Base-by-base conservation (phyloP, 2,797 vertebrate genomes). In the Kryptolebias ocellatus region DNA sequence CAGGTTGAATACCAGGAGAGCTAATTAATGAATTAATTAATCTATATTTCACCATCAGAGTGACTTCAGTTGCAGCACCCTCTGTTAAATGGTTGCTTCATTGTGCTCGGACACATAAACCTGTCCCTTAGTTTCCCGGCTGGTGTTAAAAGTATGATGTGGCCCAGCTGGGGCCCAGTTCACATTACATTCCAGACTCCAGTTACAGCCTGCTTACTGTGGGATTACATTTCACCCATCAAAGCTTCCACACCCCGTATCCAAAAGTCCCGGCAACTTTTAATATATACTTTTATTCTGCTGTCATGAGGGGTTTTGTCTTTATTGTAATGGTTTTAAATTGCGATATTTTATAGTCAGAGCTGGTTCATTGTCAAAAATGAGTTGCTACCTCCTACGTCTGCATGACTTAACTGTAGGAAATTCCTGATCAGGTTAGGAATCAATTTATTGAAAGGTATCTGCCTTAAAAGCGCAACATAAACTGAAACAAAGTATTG, bases 111-210 rank as follows among this genome's bases (percentile, higher is more conserved):
- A 28, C 46, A 12, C 67, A 17, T 31, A 37, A 14, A 54, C 59
- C 57, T 49, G 51, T 67, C 74, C 56, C 76, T 42, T 62, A 45
- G 77, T 71, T 4, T 63, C 72, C 51, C 75, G 73, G 62, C 69
- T 77, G 76, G 55, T 47, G 71, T 68, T 60, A 24, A 57, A 51
- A 70, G 59, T 50, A 7, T 49, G 60, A 59, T 66, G 54, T 17
- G 18, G 28, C 31, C 67, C 57, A n/a, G 17, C 70, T 46, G 63
- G 37, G 37, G 47, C 67, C 69, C 55, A 31, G 67, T 72, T 90
- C 86, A 72, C 54, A 31, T 89, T 82, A 84, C 86, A 74, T 11
- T 39, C 42, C 53, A 28, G 61, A 66, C 54, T 91, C 87, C 67
- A 45, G 83, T 92, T 91, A 81, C 90, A 70, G 56, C 54, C 62